These are phyloP conservation scores for Aselliscus stoliczkanus DNA, from an alignment of 2,797 vertebrate species.

Conservation along the genomic window DNA sequence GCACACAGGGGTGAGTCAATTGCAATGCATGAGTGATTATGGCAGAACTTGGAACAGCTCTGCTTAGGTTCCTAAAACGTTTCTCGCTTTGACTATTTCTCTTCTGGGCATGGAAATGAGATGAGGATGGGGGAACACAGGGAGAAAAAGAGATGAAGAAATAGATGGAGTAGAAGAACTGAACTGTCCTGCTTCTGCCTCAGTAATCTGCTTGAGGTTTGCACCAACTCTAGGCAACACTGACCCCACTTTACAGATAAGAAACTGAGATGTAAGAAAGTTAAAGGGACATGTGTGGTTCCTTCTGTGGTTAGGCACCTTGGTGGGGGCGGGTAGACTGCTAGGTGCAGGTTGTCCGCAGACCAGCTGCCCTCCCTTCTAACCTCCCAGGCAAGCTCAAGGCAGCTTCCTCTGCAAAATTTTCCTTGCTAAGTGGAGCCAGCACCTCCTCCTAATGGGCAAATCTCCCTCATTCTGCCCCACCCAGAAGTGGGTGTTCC, in stretches of 20 bases:
- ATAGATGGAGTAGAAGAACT: background rate
- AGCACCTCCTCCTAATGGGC: background rate
- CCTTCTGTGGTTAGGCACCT: background rate
- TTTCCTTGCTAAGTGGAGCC: background rate
- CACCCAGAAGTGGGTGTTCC: background rate
- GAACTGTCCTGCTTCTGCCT: background rate
- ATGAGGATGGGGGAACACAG: background rate
- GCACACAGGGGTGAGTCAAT: background rate
- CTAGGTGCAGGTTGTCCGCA: background rate
- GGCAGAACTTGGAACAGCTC: background rate
- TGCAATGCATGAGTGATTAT: background rate
- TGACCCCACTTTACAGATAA: background rate
- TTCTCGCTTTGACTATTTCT: background rate
- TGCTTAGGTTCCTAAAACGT: background rate
- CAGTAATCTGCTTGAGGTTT: background rate
- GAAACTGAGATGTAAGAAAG: background rate
- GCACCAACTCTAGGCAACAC: background rate
- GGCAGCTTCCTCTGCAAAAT: background rate
- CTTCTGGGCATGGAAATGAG: background rate
- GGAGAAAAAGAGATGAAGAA: background rate
- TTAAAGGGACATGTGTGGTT: background rate
- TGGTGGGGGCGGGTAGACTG: background rate
- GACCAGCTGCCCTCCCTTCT: background rate
- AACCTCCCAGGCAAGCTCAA: background rate
- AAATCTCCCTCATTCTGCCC: background rate